phyloP scores from a whole-genome alignment of 2,113 vertebrate species.

The Catagonus wagneri region DNA sequence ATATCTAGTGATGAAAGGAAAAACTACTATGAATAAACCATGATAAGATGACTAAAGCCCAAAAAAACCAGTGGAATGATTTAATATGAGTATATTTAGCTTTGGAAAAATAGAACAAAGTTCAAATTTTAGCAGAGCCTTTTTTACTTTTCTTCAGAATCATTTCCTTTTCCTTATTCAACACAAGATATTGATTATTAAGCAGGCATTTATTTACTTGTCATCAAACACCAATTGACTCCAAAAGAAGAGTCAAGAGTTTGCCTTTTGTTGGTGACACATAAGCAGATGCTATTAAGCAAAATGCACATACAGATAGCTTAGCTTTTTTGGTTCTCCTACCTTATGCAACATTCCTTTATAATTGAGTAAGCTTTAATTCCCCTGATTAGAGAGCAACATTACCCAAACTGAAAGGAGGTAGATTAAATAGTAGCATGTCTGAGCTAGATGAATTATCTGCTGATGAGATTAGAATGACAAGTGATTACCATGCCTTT shows the following conservation, averaged over 20 bases:
- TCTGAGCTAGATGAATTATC: constrained; percentile 60
- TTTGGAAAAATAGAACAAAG: constrained; percentile 2
- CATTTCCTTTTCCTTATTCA: neutral
- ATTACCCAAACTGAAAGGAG: constrained; percentile 69
- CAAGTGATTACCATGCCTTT: constrained; percentile 15
- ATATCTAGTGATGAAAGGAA: constrained; percentile 31
- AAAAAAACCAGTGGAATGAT: constrained; percentile 9
- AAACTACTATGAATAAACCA: neutral
- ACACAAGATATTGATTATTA: neutral
- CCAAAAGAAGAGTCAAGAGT: constrained; percentile 6
- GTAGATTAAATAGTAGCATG: constrained; percentile 49
- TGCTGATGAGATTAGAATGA: constrained; percentile 69
- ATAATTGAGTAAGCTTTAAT: constrained; percentile 60
- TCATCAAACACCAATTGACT: neutral
- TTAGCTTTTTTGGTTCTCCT: neutral
- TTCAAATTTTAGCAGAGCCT: constrained; percentile 61
- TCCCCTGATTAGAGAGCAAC: constrained; percentile 52
- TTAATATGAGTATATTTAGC: neutral
- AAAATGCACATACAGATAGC: neutral
- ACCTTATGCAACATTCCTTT: constrained; percentile 37
- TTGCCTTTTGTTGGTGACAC: neutral
- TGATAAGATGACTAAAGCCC: constrained; percentile 40
- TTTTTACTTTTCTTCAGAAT: constrained; percentile 52
- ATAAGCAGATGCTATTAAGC: neutral
- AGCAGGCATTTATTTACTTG: constrained; percentile 9